Evolutionary conservation across 2,888 invertebrate species (phyloP), one percentile per base, ranked within the genome.

Genomic region (Eristalinus aeneus): DNA sequence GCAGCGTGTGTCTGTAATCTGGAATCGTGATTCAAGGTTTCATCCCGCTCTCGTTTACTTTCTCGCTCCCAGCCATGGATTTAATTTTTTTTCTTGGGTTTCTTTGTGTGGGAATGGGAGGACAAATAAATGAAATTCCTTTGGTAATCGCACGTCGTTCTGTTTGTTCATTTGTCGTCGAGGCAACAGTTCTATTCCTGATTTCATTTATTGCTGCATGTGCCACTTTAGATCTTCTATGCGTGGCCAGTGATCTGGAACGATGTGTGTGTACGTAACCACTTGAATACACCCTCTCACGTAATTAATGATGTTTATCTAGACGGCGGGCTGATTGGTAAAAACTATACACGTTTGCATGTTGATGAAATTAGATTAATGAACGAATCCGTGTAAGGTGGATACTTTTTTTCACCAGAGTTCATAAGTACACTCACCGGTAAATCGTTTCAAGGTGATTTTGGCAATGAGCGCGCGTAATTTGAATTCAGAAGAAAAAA

Each of bases 21-120:
- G 39, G 68, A 71, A 84, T 80, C 80, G 76, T 22, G 72, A 76
- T 76, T 76, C 72, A 68, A 81, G 76, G 80, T 73, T 68, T 85
- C 75, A 23, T 56, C 32, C 34, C 46, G 71, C 64, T 63, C 72
- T 72, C 36, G 68, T 85, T 64, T 80, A 72, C 27, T 2, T 80
- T 75, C 80, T 79, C 46, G 31, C 56, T 80, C 46, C 34, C 64
- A 65, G 46, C 34, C 72, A 65, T 34, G 58, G 58, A n/a, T 27
- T 39, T 64, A n/a, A n/a, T 46, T 8, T 46, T 46, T 16, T 16
- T 8, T 46, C 16, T 46, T 16, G 16, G 46, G 8, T 46, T 65
- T 34, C 71, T 39, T 36, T 39, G 73, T 68, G 36, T 68, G 67
- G 58, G 20, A 27, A 64, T 56, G 20, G 22, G 60, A 34, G 39